phyloP scores from a whole-genome alignment of 1,140 invertebrate genomes.

The Ptiloglossa arizonensis region DNA sequence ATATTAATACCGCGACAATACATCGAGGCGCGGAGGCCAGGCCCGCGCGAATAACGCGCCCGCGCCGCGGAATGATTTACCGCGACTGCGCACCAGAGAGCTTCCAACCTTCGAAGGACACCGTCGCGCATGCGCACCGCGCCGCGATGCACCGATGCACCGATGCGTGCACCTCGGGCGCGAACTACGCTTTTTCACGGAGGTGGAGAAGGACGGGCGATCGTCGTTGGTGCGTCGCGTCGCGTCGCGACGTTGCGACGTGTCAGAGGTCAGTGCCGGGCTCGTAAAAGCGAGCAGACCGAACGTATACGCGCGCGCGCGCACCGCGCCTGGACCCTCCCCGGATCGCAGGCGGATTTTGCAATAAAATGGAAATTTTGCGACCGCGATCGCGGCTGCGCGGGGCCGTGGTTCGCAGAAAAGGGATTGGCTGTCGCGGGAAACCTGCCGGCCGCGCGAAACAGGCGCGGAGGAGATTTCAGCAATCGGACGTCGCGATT shows the following conservation, averaged over 20 bases:
- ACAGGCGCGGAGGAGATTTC: conserved; percentile 30
- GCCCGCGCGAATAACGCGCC: conserved; percentile 28
- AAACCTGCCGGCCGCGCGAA: not conserved
- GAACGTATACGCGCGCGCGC: too few relatives aligned
- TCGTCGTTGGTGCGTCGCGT: conserved; percentile 32
- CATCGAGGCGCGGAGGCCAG: conserved; percentile 16
- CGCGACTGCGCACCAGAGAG: conserved; percentile 48
- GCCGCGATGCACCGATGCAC: conserved; percentile 5
- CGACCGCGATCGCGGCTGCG: conserved; percentile 8
- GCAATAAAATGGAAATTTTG: conserved; percentile 35
- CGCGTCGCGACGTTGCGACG: conserved; percentile 31
- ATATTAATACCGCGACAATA: conserved; percentile 33
- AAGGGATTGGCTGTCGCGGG: conserved; percentile 15
- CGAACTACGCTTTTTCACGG: conserved; percentile 20
- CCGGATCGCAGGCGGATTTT: not conserved
- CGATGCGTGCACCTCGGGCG: conserved; percentile 16
- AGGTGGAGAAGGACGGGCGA: not conserved
- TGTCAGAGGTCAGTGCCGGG: conserved; percentile 61
- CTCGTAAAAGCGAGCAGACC: conserved; percentile 52
- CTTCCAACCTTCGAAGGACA: conserved; percentile 59
- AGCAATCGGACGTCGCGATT: conserved; percentile 50
- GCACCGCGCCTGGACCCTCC: not conserved
- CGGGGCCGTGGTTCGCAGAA: not conserved
- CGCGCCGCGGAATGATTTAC: conserved; percentile 41
- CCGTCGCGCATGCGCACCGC: conserved; percentile 47